Percentiles rank a stretch among this genome's conserved stretches.
Evolutionary conservation across 2,113 vertebrate genomes (phyloP).

Genomic region (Saccopteryx bilineata): DNA sequence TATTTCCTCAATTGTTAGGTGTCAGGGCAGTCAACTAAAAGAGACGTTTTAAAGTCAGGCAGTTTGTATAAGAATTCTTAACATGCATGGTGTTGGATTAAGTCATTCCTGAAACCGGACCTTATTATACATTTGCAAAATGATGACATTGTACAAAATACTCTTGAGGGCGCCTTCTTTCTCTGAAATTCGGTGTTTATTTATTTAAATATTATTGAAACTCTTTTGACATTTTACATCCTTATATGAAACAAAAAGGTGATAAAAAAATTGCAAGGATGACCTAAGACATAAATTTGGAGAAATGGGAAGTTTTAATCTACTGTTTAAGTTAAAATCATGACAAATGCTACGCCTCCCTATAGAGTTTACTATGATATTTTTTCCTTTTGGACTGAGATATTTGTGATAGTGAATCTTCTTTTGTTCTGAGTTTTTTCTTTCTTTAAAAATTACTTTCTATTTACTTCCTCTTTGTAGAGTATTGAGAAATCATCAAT

Average conservation of each 20-base stretch:
- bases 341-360: neutral
- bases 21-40: neutral
- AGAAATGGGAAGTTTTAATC: neutral
- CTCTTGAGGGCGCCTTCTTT: neutral
- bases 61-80: neutral
- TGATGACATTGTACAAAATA: neutral
- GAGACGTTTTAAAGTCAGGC: neutral
- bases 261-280: neutral
- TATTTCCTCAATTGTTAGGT: neutral
- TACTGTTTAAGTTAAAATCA: neutral
- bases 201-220: neutral
- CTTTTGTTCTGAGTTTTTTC: neutral
- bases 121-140: neutral
- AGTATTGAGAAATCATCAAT: neutral
- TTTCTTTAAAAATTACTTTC: neutral
- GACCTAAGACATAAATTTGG: neutral
- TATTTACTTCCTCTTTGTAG: neutral
- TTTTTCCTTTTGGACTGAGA: neutral
- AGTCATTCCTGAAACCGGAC: neutral
- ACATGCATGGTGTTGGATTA: neutral
- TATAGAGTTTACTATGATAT: neutral
- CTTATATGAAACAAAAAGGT: neutral
- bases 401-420: neutral
- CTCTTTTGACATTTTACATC: neutral
- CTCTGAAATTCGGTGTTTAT: neutral